Conservation (phyloP, 2,888 invertebrate genomes). For the Alviniconcha strummeri region DNA sequence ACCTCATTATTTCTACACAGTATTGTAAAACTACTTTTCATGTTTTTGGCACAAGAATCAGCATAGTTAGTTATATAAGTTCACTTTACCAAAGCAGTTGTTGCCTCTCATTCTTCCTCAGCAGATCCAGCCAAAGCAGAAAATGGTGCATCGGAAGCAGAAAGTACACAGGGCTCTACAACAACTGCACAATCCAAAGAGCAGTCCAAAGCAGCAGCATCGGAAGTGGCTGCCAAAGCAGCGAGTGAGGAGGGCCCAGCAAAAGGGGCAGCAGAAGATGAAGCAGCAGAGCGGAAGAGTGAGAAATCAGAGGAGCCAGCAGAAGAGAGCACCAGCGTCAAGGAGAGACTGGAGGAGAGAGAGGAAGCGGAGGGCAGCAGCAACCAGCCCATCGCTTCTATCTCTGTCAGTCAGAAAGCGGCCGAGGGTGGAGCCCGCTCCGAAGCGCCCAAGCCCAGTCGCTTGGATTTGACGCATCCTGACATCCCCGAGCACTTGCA, state of each 20-base stretch:
- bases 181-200: slow-evolving; percentile 7
- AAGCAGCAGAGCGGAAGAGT: slow-evolving; percentile 19
- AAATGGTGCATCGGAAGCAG: background rate
- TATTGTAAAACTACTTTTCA: too few species aligned
- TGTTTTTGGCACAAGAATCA: too few species aligned
- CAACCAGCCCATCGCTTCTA: slow-evolving; percentile 52
- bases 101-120: background rate
- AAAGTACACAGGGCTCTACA: slow-evolving; percentile 9
- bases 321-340: background rate
- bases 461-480: slow-evolving; percentile 52
- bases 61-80: too few species aligned
- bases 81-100: too few species aligned
- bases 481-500: slow-evolving; percentile 56
- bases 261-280: slow-evolving; percentile 24
- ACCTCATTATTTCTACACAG: too few species aligned
- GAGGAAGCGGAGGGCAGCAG: slow-evolving; percentile 40
- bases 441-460: slow-evolving; percentile 49
- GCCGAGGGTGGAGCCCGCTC: slow-evolving; percentile 16
- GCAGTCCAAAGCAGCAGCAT: background rate
- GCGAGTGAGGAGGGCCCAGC: slow-evolving; percentile 6
- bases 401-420: slow-evolving; percentile 45
- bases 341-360: slow-evolving; percentile 32
- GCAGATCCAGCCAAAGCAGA: slow-evolving; percentile 3
- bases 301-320: slow-evolving; percentile 30
- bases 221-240: background rate